Conservation (phyloP, 2,797 vertebrate genomes). For the Gallirallus australis region DNA sequence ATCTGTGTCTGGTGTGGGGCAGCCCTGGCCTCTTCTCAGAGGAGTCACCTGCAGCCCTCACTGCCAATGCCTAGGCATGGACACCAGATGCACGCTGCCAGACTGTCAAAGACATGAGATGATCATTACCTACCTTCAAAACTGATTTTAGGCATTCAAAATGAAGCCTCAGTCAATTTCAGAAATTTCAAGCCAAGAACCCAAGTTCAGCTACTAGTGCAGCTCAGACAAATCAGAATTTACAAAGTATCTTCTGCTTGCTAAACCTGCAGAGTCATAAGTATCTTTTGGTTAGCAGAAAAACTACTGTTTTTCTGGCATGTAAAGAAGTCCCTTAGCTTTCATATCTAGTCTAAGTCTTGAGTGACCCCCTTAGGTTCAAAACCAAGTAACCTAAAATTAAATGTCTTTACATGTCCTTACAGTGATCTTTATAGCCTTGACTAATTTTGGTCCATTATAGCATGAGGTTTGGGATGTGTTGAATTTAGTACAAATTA, state of each 20-base stretch:
- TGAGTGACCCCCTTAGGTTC: neutral
- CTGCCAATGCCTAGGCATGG: neutral
- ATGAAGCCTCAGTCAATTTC: neutral
- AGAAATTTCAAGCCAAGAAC: neutral
- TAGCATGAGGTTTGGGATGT: neutral
- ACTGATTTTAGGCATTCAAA: neutral
- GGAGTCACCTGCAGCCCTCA: accelerated
- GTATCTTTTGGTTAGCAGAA: neutral
- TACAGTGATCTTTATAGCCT: neutral
- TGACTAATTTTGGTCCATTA: neutral
- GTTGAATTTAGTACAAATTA: neutral
- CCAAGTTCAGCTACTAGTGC: neutral
- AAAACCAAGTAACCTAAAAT: neutral
- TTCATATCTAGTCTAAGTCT: neutral
- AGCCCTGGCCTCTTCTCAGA: neutral
- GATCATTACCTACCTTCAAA: neutral
- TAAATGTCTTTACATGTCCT: neutral
- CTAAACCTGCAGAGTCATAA: neutral
- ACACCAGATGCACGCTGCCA: neutral
- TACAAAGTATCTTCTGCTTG: neutral
- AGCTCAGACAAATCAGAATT: neutral
- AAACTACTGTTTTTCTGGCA: no score
- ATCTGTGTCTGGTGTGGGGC: accelerated
- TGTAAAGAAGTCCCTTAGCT: neutral
- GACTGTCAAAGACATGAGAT: neutral